Evolutionary conservation across 1,140 invertebrate species (phyloP), one percentile per base, ranked within the genome.

Genomic region (Phortica variegata): DNA sequence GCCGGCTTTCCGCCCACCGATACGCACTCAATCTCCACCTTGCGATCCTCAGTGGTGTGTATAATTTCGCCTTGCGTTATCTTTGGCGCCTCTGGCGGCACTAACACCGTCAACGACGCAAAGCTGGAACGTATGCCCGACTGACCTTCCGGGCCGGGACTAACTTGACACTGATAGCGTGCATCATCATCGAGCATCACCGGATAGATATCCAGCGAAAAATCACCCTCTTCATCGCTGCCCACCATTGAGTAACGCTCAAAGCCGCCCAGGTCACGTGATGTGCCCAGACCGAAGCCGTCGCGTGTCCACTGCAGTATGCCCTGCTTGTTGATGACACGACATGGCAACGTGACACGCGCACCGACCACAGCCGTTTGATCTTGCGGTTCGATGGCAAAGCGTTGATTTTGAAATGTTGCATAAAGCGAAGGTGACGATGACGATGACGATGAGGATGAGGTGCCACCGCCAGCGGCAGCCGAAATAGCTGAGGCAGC

Each of bases 301-400:
- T 91, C 88, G 65, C 88, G 86, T 37, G 89, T 91, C 89, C 89
- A 91, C 69, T 92, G 89, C 17, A 92, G 79, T 3, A 83, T 79
- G n/a, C 89, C 89, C 54, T 80, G 81, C 68, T 89, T 86, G 70
- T 87, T 83, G 52, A 85, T 78, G 9, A 90, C 87, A 16, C 85
- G 78, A 75, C 87, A 89, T 13, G 87, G 86, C 12, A 88, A 76
- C 19, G 85, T 86, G 2, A 88, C 85, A 10, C 82, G 78, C 40
- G 84, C 85, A 13, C 85, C 84, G 23, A 87, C 82, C 45, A 86
- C 84, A 15, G 86, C 86, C 18, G 84, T 86, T 70, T 86, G 85
- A 74, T 92, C 89, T 70, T 90, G 87, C 1, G 89, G 89, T 69
- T 91, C 87, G 83, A 89, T 90, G 26, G 87, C 88, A 71, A 91